Evolutionary conservation across 2,113 vertebrate genomes (phyloP).

Genomic region (Pogonocichla stellata): DNA sequence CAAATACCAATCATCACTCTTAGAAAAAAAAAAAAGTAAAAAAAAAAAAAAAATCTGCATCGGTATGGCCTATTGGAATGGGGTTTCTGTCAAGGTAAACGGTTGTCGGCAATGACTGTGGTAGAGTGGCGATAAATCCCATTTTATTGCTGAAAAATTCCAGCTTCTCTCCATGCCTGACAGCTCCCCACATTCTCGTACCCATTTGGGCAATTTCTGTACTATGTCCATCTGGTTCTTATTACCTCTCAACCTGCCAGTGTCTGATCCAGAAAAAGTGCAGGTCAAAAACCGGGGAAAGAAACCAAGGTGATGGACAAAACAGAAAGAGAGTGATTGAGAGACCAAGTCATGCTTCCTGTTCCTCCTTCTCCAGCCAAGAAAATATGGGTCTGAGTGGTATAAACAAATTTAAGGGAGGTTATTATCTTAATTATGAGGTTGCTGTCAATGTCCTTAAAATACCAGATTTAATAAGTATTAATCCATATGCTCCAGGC

Average conservation of each 20-base stretch:
- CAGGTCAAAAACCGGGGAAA: conserved; percentile 78
- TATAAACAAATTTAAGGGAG: background rate
- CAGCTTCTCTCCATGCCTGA: conserved; percentile 97
- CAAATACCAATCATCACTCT: conserved; percentile 86
- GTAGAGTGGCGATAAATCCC: conserved; percentile 98
- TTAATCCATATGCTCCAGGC: background rate
- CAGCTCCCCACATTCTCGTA: conserved; percentile 95
- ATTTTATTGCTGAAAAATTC: conserved; percentile 99
- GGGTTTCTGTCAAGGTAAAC: conserved; percentile 85
- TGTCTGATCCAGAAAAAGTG: conserved; percentile 83
- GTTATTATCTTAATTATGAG: background rate
- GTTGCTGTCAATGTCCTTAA: background rate
- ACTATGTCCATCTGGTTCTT: conserved; percentile 98
- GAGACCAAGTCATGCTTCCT: background rate
- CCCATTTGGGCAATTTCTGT: conserved; percentile 95
- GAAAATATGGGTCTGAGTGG: background rate
- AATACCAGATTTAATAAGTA: background rate
- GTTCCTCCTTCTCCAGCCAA: background rate
- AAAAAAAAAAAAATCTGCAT: conserved; percentile 78
- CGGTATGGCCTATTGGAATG: conserved; percentile 77
- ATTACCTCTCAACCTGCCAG: conserved; percentile 90
- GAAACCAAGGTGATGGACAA: conserved; percentile 77
- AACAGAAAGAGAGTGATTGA: conserved; percentile 70
- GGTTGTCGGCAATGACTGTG: conserved; percentile 87
- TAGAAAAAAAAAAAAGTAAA: conserved; percentile 57